A percentile compares a stretch with the other conserved stretches of the same genome.
Evolutionary conservation across 1,140 invertebrate species (phyloP).

Genomic region (Drosophila pandora): DNA sequence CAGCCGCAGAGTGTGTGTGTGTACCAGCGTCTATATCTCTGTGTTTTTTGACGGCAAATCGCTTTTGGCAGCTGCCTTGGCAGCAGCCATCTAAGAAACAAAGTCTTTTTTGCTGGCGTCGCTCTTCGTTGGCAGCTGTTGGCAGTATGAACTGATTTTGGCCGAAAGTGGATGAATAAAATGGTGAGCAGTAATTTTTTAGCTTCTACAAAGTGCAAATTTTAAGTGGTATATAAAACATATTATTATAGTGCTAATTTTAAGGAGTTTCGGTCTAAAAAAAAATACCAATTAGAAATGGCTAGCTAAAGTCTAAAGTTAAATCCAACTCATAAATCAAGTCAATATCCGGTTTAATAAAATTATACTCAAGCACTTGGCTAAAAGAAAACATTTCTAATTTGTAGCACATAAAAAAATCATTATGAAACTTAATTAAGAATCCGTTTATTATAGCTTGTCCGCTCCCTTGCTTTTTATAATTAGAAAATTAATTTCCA

Average conservation of each 20-base stretch:
- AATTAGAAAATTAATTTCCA: not conserved
- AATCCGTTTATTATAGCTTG: not conserved
- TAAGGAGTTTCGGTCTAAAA: not conserved
- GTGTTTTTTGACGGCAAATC: conserved; percentile 51
- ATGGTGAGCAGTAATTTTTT: conserved; percentile 68
- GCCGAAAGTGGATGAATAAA: conserved; percentile 75
- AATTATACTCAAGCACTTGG: not conserved
- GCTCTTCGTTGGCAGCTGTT: conserved; percentile 77
- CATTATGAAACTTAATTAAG: not conserved
- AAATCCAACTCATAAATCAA: conserved; percentile 1
- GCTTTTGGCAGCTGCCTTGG: conserved; percentile 66
- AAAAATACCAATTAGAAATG: not conserved
- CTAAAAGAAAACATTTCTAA: not conserved
- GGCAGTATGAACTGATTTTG: conserved; percentile 81
- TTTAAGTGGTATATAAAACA: conserved; percentile 46
- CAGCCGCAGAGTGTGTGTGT: conserved; percentile 38
- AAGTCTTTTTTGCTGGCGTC: conserved; percentile 62
- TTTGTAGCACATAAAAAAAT: not conserved
- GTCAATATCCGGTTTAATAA: not conserved
- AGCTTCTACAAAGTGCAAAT: conserved; percentile 32
- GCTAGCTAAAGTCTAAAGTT: not conserved
- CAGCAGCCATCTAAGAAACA: conserved; percentile 61
- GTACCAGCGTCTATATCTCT: conserved; percentile 33
- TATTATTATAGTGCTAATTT: conserved; percentile 5
- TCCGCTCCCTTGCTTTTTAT: not conserved